Conservation (phyloP, 2,888 invertebrate species). For the Phyllotreta striolata region DNA sequence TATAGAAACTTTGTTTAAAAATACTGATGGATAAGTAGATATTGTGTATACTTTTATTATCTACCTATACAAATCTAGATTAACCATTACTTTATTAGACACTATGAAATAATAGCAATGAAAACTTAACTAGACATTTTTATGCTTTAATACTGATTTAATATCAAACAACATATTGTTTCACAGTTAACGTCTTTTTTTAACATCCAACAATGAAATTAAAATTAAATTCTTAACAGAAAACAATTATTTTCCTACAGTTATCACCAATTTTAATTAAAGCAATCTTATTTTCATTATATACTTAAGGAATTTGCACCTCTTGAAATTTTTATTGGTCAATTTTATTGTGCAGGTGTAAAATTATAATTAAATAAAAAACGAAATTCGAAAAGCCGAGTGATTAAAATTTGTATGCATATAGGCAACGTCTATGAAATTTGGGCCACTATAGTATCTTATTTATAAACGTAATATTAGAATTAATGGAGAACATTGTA, state of each 20-base stretch:
- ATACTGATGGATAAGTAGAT: too few species aligned
- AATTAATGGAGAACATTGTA: too few species aligned
- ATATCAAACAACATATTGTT: slow-evolving; percentile 18
- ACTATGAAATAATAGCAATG: slow-evolving; percentile 15
- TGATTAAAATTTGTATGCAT: neutral
- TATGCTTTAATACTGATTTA: slow-evolving; percentile 16
- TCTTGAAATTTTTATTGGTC: slow-evolving; percentile 10
- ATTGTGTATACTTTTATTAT: too few species aligned
- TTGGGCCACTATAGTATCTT: too few species aligned
- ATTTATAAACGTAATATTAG: too few species aligned
- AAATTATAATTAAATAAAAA: slow-evolving; percentile 21
- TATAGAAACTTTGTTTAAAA: too few species aligned
- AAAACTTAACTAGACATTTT: slow-evolving; percentile 21
- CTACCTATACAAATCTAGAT: neutral
- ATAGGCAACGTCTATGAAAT: too few species aligned
- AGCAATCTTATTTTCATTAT: slow-evolving; percentile 21
- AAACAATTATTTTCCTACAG: slow-evolving; percentile 16
- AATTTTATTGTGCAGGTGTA: slow-evolving; percentile 12
- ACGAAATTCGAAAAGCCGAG: neutral
- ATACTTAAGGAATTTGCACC: slow-evolving; percentile 24
- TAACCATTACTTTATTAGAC: slow-evolving; percentile 1
- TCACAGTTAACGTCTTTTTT: slow-evolving; percentile 15
- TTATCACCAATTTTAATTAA: slow-evolving; percentile 21
- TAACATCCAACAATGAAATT: slow-evolving; percentile 13
- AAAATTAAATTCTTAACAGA: slow-evolving; percentile 14